Base-by-base conservation (phyloP, 2,888 invertebrate genomes). In the Troglohyphantes excavatus region DNA sequence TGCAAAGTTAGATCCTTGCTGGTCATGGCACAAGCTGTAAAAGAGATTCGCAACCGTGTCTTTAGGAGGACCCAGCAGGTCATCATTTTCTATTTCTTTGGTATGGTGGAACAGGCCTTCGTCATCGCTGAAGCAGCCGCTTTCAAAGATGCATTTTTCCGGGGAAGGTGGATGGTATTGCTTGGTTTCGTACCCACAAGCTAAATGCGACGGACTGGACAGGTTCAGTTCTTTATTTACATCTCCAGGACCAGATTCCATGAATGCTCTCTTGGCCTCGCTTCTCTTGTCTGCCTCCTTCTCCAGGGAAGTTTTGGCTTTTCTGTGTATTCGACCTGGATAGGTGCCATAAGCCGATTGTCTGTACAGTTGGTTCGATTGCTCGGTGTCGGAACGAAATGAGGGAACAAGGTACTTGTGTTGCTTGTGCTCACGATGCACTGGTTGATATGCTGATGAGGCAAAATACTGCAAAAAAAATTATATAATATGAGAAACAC, bases 391-490 rank as follows among this genome's bases (percentile, higher is more conserved):
- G 11, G 81, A 11, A 75, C 73, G 75, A 63, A 63, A 79, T 7
- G 88, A 67, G 13, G 88, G 82, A 53, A 72, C 46, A 46, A 75
- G 81, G 53, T 88, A 88, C 29, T 88, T 88, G 23, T 81, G 79
- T 29, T 87, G 78, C n/a, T 90, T 84, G 39, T 73, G 87, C 95
- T 95, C 92, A 95, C 96, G 97, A 92, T 97, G 96, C 94, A 97
- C 96, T 67, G 98, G 97, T 93, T 97, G 97, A 93, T 98, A 97
- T 26, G 98, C 98, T 91, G 97, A 97, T 93, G 97, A 96, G 92
- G 97, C 96, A 94, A 97, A 98, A 94, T 97, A 97, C 97, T 97
- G 94, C 0, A 26, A 19, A 94, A 94, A 84, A 78, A 88, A 39
- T 33, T 33, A 33, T 9, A n/a, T n/a, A n/a, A n/a, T n/a, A n/a